Conservation (phyloP, 2,797 vertebrate genomes). For the Bufotes viridis region DNA sequence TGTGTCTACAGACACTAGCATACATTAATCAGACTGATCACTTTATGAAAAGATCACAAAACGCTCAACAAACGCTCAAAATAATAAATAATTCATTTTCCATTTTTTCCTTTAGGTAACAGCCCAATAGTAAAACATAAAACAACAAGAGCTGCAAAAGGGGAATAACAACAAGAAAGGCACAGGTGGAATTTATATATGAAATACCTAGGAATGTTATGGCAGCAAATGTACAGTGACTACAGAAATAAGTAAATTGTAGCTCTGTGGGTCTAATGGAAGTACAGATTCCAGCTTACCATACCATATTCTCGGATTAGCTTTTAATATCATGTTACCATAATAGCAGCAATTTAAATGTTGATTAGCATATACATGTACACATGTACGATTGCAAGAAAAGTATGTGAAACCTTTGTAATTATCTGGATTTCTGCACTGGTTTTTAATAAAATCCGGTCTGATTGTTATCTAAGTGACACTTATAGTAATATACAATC, state of each 20-base stretch:
- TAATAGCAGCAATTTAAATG: too few species aligned
- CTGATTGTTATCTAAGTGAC: too few species aligned
- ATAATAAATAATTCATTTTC: slow-evolving; percentile 69
- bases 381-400: not conserved
- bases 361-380: not conserved
- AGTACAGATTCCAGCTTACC: not conserved
- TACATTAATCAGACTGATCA: not conserved
- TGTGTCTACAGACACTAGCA: slow-evolving; percentile 32
- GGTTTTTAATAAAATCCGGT: too few species aligned
- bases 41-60: slow-evolving; percentile 25
- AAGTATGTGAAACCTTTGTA: too few species aligned
- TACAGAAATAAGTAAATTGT: not conserved
- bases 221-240: not conserved
- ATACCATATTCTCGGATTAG: not conserved
- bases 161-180: slow-evolving; percentile 55
- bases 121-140: slow-evolving; percentile 64
- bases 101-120: slow-evolving; percentile 63
- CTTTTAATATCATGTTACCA: too few species aligned
- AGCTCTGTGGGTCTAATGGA: not conserved
- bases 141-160: slow-evolving; percentile 53
- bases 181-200: slow-evolving; percentile 35
- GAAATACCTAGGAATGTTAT: not conserved
- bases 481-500: too few species aligned
- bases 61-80: slow-evolving; percentile 62
- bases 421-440: too few species aligned